Conservation (phyloP, 2,888 invertebrate species). For the Hemicrepidius hirtus region DNA sequence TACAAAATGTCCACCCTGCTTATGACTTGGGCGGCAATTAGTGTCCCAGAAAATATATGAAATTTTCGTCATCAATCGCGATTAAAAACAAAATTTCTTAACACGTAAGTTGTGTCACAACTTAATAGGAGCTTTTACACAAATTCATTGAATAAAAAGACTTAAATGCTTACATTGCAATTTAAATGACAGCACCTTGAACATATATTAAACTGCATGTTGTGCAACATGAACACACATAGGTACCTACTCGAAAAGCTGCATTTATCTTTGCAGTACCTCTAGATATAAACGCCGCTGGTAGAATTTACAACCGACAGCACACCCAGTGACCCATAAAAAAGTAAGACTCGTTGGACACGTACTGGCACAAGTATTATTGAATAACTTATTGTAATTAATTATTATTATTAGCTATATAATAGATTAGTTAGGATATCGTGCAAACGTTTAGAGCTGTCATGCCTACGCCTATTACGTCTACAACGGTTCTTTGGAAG, state of each 20-base stretch:
- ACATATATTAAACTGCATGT: constrained; percentile 10
- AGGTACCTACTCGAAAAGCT: neutral
- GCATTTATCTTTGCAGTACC: constrained; percentile 18
- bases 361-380: constrained; percentile 22
- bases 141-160: neutral
- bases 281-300: constrained; percentile 14
- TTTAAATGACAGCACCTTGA: neutral
- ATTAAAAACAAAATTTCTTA: neutral
- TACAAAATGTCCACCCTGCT: too few species aligned
- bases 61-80: neutral
- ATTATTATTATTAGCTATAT: constrained; percentile 23
- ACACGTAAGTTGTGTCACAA: neutral
- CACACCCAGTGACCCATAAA: constrained; percentile 44
- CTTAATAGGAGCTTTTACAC: neutral
- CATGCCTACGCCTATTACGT: constrained; percentile 19
- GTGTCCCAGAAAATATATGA: too few species aligned
- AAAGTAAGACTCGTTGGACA: constrained; percentile 28
- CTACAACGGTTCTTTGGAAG: constrained; percentile 18
- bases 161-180: neutral
- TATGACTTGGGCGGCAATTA: too few species aligned
- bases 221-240: neutral
- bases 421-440: constrained; percentile 6
- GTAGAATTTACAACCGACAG: constrained; percentile 33
- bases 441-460: constrained; percentile 14
- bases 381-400: constrained; percentile 16